Percentiles rank a stretch among this genome's conserved stretches.
Conservation (phyloP, 2,888 invertebrate genomes). For the Synergus laeviventris region DNA sequence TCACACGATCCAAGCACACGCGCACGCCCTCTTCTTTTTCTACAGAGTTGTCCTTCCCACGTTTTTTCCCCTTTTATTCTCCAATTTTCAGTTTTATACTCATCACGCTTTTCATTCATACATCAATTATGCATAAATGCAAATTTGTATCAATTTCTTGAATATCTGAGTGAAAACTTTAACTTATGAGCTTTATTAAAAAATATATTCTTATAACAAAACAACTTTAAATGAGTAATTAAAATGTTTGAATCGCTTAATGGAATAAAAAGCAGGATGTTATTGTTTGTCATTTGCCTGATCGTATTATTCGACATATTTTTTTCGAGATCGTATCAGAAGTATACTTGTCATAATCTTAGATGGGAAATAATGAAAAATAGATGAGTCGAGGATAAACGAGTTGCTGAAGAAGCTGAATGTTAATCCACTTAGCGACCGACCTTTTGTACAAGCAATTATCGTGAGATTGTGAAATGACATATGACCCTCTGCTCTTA, state of each 20-base stretch:
- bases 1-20: slow-evolving; percentile 40
- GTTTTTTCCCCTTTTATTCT: slow-evolving; percentile 12
- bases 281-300: background rate
- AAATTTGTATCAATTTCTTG: background rate
- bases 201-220: background rate
- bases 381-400: background rate
- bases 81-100: background rate
- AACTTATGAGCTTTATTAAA: background rate
- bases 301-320: background rate
- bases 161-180: background rate
- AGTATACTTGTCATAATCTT: slow-evolving; percentile 6
- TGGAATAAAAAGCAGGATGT: slow-evolving; percentile 20
- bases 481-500: slow-evolving; percentile 13
- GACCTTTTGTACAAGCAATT: slow-evolving; percentile 45
- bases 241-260: background rate
- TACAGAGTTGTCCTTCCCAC: slow-evolving; percentile 16
- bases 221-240: slow-evolving; percentile 19
- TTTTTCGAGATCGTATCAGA: slow-evolving; percentile 26
- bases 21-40: slow-evolving; percentile 36
- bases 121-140: slow-evolving; percentile 14
- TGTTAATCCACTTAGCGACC: slow-evolving; percentile 59
- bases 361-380: slow-evolving; percentile 12
- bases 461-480: slow-evolving; percentile 10
- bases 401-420: slow-evolving; percentile 50
- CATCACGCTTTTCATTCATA: background rate